Evolutionary conservation across 2,888 invertebrate species (phyloP).

Genomic region (Toxonevra muliebris): DNA sequence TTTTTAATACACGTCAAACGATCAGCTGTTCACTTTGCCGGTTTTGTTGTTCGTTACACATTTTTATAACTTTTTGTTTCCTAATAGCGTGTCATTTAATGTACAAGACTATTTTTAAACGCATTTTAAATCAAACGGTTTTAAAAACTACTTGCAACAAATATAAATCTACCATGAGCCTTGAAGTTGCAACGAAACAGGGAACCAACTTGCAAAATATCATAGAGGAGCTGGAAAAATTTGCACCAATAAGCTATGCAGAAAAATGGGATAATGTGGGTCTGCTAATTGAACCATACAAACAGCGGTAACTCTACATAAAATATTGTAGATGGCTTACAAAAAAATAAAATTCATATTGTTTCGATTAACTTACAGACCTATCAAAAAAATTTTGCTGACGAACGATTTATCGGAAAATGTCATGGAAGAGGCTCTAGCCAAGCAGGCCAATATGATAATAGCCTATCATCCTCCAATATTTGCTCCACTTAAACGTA

Average conservation of each 20-base stretch:
- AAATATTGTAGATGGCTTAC: not conserved
- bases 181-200: not conserved
- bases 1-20: too few relatives aligned
- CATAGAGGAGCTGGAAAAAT: conserved; percentile 71
- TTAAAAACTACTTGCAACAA: too few relatives aligned
- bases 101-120: too few relatives aligned
- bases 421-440: conserved; percentile 83
- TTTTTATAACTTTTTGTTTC: too few relatives aligned
- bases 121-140: too few relatives aligned
- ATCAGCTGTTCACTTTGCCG: too few relatives aligned
- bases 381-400: conserved; percentile 75
- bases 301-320: conserved; percentile 69
- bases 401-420: conserved; percentile 93
- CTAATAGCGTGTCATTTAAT: too few relatives aligned
- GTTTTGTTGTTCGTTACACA: too few relatives aligned
- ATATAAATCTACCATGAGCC: too few relatives aligned
- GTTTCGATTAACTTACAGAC: conserved; percentile 47
- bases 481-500: conserved; percentile 82
- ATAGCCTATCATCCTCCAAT: conserved; percentile 97
- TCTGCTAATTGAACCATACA: conserved; percentile 82
- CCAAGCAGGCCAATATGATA: conserved; percentile 77
- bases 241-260: conserved; percentile 77
- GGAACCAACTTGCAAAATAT: conserved; percentile 55
- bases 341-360: not conserved
- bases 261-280: conserved; percentile 97